Evolutionary conservation across 2,888 invertebrate genomes (phyloP).

Genomic region (Anticlea derivata): DNA sequence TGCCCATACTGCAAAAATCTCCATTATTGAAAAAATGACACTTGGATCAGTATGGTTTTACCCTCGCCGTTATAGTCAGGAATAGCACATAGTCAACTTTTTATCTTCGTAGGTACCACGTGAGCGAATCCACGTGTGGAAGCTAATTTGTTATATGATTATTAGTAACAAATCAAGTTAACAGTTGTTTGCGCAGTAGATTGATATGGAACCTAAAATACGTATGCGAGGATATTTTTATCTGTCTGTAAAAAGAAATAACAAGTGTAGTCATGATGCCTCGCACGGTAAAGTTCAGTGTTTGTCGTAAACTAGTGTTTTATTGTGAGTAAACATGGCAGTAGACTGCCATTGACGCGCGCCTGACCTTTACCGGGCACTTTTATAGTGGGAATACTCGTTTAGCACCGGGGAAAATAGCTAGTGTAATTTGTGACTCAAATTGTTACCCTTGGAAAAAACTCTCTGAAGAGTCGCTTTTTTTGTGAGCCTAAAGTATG

Average conservation of each 20-base stretch:
- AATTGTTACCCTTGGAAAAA: constrained; percentile 4
- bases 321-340: constrained; percentile 62
- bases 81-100: no score
- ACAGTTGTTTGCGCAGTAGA: no score
- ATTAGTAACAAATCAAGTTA: no score
- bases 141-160: no score
- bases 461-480: neutral
- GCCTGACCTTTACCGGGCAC: constrained; percentile 45
- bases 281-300: constrained; percentile 36
- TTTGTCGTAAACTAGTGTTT: constrained; percentile 60
- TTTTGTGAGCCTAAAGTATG: neutral
- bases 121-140: no score
- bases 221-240: constrained; percentile 5
- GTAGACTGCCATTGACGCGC: constrained; percentile 59
- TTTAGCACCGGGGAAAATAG: constrained; percentile 24
- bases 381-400: constrained; percentile 42
- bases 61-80: no score
- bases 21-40: no score
- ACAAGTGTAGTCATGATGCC: constrained; percentile 10
- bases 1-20: no score
- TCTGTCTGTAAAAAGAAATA: constrained; percentile 14
- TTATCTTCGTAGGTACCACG: no score
- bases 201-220: constrained; percentile 4
- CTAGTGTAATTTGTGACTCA: constrained; percentile 4
- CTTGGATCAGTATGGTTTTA: no score